Evolutionary conservation across 64 coral and sea anemone species (phyloP), one percentile per base, ranked within the genome.

Genomic region (Montipora sp.): DNA sequence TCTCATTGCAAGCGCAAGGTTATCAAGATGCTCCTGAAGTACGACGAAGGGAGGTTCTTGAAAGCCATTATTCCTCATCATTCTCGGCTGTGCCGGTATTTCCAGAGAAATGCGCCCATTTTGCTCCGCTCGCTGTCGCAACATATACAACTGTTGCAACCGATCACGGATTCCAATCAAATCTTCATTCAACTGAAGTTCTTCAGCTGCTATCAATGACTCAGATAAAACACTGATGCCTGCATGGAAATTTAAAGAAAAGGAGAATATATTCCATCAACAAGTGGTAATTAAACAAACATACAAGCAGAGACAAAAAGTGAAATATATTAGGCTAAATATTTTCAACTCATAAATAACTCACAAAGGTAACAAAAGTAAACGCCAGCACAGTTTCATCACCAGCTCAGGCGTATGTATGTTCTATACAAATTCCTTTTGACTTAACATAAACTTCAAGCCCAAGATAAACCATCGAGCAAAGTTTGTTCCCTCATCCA

Each of bases 181-280:
- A 84, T 84, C 81, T 48, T 65, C 61, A 16, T 20, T 36, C 81
- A 84, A 43, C 36, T 21, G 81, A 69, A 84, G 81, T 44, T 84
- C 59, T 20, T 48, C 27, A n/a, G 81, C 81, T 67, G 66, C 66
- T 48, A 21, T 48, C 7, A 27, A 68, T 3, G 81, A 58, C 16
- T 84, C 58, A 18, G 59, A 47, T 44, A 84, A 24, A 16, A 19
- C 61, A 10, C 59, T 68, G 81, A 84, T 69, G 8, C 59, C 81
- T 84, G 55, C 12, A 46, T 57, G 53, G 3, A 8, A 57, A 80
- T 36, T 16, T 21, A 47, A 44, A 45, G 45, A 5, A 46, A 77
- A 77, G 14, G 8, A 12, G 14, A 6, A 57, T 11, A 36, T 36
- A 36, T 36, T 36, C 36, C 36, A 36, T 36, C 36, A 36, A 36